phyloP scores from a whole-genome alignment of 1,140 invertebrate genomes.

The Oedothorax gibbosus region DNA sequence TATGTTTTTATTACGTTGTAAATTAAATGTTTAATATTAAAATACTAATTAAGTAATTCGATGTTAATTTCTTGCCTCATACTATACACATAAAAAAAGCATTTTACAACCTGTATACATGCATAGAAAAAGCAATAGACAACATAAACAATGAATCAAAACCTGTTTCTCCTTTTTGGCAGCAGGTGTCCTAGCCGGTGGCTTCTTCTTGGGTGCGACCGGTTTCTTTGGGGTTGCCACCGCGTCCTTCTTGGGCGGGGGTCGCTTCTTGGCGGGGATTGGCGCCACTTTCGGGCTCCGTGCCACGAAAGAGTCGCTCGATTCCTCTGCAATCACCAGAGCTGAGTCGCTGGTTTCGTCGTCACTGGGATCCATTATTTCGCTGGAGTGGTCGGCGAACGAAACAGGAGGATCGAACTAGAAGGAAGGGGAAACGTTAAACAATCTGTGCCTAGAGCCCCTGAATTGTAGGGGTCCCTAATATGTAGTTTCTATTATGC shows the following conservation, averaged over 20 bases:
- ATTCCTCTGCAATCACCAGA: constrained; percentile 56
- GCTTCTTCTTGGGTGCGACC: background rate
- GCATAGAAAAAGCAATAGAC: too few relatives aligned
- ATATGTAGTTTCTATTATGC: too few relatives aligned
- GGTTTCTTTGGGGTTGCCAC: constrained; percentile 2
- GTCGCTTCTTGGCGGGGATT: constrained; percentile 1
- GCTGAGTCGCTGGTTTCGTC: constrained; percentile 39
- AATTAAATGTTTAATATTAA: too few relatives aligned
- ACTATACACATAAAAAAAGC: too few relatives aligned
- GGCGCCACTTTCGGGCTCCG: constrained; percentile 7
- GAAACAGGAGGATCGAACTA: constrained; percentile 35
- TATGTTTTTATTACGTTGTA: too few relatives aligned
- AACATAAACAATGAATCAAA: background rate
- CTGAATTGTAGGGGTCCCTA: background rate
- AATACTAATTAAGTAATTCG: too few relatives aligned
- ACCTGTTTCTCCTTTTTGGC: constrained; percentile 42
- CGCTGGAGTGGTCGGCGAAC: constrained; percentile 37
- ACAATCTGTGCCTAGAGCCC: background rate
- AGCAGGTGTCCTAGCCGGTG: background rate
- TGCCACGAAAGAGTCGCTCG: constrained; percentile 42
- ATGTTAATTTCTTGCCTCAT: too few relatives aligned
- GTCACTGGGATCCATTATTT: constrained; percentile 36
- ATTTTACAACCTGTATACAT: too few relatives aligned
- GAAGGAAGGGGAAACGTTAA: background rate
- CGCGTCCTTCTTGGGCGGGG: constrained; percentile 1